phyloP scores from a whole-genome alignment of 2,113 vertebrate genomes.

The Reinhardtius hippoglossoides region DNA sequence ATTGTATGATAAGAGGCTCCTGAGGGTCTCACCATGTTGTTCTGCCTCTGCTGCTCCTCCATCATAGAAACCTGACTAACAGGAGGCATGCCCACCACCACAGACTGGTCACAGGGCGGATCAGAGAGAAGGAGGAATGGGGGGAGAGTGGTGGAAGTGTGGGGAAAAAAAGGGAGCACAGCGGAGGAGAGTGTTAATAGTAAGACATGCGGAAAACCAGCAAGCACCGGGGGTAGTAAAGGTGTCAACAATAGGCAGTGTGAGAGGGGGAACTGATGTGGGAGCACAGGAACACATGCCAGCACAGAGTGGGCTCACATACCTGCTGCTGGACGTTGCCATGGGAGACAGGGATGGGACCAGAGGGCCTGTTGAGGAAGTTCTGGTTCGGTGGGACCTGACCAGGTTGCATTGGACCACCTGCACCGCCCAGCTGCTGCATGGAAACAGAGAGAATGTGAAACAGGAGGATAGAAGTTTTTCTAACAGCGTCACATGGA shows the following conservation, averaged over 20 bases:
- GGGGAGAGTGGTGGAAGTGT: conserved; percentile 14
- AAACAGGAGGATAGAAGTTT: background rate
- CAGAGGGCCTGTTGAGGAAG: conserved; percentile 77
- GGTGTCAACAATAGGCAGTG: conserved; percentile 24
- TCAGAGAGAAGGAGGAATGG: conserved; percentile 27
- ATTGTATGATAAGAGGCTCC: conserved; percentile 21
- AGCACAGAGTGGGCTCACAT: conserved; percentile 10
- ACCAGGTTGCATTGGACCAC: conserved; percentile 79
- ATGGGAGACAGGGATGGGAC: conserved; percentile 79
- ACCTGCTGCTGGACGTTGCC: conserved; percentile 87
- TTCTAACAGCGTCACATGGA: background rate
- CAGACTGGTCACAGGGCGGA: conserved; percentile 77
- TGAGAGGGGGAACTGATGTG: conserved; percentile 17
- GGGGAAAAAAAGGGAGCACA: background rate
- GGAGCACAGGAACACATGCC: conserved; percentile 10
- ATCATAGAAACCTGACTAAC: conserved; percentile 89
- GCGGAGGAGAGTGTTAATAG: conserved; percentile 57
- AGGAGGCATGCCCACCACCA: conserved; percentile 84
- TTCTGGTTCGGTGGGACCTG: conserved; percentile 81
- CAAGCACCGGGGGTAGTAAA: conserved; percentile 11
- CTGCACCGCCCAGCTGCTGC: conserved; percentile 70
- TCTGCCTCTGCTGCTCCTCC: conserved; percentile 91
- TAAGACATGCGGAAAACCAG: conserved; percentile 70
- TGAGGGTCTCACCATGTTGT: conserved; percentile 88
- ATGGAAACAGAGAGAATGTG: background rate